A percentile compares a stretch with the other conserved stretches of the same genome.
Evolutionary conservation across 2,888 invertebrate genomes (phyloP).

Genomic region (Sesia apiformis): DNA sequence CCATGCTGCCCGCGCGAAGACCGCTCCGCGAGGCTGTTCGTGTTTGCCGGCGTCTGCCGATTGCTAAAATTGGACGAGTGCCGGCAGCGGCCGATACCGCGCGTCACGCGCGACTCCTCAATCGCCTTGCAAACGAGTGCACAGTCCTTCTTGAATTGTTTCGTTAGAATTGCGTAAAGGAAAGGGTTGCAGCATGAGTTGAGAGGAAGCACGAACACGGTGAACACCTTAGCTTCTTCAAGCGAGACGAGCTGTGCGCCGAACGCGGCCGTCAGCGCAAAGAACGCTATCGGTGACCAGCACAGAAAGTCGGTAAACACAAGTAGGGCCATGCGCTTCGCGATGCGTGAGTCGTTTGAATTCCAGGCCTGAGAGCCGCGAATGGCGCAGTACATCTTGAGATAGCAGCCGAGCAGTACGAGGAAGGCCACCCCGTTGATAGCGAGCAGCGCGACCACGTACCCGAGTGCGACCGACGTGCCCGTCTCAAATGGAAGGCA

Average conservation of each 20-base stretch:
- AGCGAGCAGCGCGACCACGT: conserved; percentile 92
- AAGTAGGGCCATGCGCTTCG: conserved; percentile 95
- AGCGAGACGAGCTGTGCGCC: conserved; percentile 92
- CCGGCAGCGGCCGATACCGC: conserved; percentile 89
- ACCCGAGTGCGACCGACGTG: conserved; percentile 84
- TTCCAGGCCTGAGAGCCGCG: conserved; percentile 98
- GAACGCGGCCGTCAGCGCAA: conserved; percentile 94
- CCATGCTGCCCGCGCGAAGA: conserved; percentile 83
- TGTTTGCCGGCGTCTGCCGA: conserved; percentile 89
- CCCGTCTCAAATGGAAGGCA: conserved; percentile 96
- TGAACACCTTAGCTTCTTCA: conserved; percentile 96
- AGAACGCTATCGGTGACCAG: conserved; percentile 98
- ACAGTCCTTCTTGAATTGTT: conserved; percentile 98
- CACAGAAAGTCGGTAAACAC: conserved; percentile 98
- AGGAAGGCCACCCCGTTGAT: conserved; percentile 96
- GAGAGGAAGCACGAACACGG: conserved; percentile 95
- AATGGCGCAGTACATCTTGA: conserved; percentile 98
- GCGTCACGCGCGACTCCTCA: conserved; percentile 92
- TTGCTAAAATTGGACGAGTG: conserved; percentile 92
- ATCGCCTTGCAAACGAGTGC: conserved; percentile 96
- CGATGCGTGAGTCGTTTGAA: conserved; percentile 96
- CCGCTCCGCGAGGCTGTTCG: conserved; percentile 87
- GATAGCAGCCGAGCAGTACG: conserved; percentile 95
- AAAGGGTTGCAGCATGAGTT: conserved; percentile 99
- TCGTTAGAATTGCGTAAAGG: conserved; percentile 96